Percentiles rank a stretch among this genome's conserved stretches.
phyloP scores from a whole-genome alignment of 2,797 vertebrate genomes.

The Artibeus lituratus region DNA sequence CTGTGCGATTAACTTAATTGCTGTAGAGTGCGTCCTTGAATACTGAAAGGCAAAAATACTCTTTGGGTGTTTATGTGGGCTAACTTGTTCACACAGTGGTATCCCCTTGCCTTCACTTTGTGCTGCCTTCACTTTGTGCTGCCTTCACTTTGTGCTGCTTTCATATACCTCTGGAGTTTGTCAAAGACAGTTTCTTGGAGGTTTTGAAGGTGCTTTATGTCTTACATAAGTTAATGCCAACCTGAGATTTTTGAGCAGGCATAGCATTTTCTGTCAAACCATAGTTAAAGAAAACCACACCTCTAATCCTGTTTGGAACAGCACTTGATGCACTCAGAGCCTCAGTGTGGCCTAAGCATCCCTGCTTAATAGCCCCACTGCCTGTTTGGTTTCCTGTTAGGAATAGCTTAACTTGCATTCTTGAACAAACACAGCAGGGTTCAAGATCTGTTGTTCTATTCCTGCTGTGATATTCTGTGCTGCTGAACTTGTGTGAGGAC shows the following conservation, averaged over 20 bases:
- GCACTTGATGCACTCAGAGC: slow-evolving; percentile 58
- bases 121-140: neutral
- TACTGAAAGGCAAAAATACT: neutral
- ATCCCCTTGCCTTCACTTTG: neutral
- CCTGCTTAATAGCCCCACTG: slow-evolving; percentile 65
- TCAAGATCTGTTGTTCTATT: slow-evolving; percentile 77
- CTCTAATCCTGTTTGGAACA: slow-evolving; percentile 66
- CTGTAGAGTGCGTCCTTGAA: neutral
- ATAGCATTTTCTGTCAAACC: slow-evolving; percentile 57
- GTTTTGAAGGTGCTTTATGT: neutral
- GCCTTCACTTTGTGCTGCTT: neutral
- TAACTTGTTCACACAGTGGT: neutral
- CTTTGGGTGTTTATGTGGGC: neutral
- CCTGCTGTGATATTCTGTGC: slow-evolving; percentile 81
- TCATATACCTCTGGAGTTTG: neutral
- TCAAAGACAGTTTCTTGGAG: neutral
- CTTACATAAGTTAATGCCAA: slow-evolving; percentile 52
- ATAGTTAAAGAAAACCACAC: slow-evolving; percentile 71
- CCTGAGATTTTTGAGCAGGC: slow-evolving; percentile 45
- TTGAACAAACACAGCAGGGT: slow-evolving; percentile 77
- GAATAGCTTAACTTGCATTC: slow-evolving; percentile 77
- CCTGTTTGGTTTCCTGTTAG: slow-evolving; percentile 76
- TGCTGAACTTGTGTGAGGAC: slow-evolving; percentile 70
- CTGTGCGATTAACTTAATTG: neutral
- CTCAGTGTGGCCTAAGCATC: slow-evolving; percentile 64